phyloP scores from a whole-genome alignment of 2,797 vertebrate genomes.

The Acridotheres tristis region DNA sequence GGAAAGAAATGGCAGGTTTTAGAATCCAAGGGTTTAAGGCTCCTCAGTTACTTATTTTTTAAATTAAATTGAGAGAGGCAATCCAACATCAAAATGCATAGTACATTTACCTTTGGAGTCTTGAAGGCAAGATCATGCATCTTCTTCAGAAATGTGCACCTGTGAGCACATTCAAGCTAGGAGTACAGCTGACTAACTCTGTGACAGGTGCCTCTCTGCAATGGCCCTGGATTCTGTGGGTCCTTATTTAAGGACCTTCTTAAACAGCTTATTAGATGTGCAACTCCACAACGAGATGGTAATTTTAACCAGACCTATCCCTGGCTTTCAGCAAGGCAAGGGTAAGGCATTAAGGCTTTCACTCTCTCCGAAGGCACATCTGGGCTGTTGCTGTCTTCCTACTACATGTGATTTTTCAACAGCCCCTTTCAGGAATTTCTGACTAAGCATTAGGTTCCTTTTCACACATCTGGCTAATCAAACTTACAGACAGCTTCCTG shows the following conservation, averaged over 20 bases:
- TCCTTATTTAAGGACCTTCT: neutral
- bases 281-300: neutral
- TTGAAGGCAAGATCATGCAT: neutral
- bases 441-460: neutral
- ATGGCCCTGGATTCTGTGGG: neutral
- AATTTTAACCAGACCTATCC: neutral
- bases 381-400: neutral
- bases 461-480: neutral
- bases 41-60: neutral
- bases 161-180: neutral
- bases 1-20: neutral
- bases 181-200: neutral
- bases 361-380: neutral
- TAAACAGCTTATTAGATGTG: neutral
- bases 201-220: neutral
- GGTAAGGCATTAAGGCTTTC: neutral
- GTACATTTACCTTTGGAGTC: neutral
- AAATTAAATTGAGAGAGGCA: neutral
- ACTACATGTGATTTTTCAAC: neutral
- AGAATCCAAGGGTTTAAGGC: neutral
- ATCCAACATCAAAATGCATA: neutral
- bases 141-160: neutral
- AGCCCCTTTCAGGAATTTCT: neutral
- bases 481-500: neutral
- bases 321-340: neutral